Base-by-base conservation (phyloP, 2,888 invertebrate genomes). In the Tridacna gigas region DNA sequence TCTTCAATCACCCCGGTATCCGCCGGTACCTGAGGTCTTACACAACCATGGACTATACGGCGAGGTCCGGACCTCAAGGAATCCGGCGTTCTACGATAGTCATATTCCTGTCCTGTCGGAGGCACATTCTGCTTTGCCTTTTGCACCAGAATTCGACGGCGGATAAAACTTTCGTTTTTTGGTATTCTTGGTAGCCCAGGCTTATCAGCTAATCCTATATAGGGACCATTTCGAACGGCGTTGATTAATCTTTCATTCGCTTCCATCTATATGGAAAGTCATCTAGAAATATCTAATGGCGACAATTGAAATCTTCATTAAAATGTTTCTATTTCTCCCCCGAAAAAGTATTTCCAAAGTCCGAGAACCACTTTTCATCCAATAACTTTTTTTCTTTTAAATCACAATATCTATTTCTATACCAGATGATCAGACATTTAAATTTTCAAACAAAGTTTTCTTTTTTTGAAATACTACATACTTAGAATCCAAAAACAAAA, bases 31-130 rank as follows among this genome's bases (percentile, higher is more conserved):
- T 73, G 66, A 0, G 86, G 86, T 20, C 83, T 61, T 12, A 84
- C 61, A 51, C 37, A 63, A 12, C 77, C 79, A 26, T 79, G 75
- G 25, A 77, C 45, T 13, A 65, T 22, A 11, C 74, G 79, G 51
- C 75, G 73, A 13, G 79, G 75, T 11, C 79, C 65, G 15, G 74
- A 51, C 20, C 81, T 77, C 22, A 77, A 74, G 11, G 77, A 51
- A 22, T 83, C 83, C 20, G 83, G 86, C 12, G 86, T 82, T 37
- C 83, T 74, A 18, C 86, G 83, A 67, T 77, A 86, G 63, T 86
- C 83, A 61, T 86, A 86, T 63, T 86, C 86, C 48, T 82, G 79
- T 7, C 86, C 86, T 12, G 83, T 26, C 25, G 77, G 60, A 0
- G 86, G 86, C 18, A 86, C 83, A 18, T 45, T 63, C 47, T 61